Percentiles rank a stretch among this genome's conserved stretches.
Conservation (phyloP, 1,140 invertebrate genomes). For the Neodiprion virginianus region DNA sequence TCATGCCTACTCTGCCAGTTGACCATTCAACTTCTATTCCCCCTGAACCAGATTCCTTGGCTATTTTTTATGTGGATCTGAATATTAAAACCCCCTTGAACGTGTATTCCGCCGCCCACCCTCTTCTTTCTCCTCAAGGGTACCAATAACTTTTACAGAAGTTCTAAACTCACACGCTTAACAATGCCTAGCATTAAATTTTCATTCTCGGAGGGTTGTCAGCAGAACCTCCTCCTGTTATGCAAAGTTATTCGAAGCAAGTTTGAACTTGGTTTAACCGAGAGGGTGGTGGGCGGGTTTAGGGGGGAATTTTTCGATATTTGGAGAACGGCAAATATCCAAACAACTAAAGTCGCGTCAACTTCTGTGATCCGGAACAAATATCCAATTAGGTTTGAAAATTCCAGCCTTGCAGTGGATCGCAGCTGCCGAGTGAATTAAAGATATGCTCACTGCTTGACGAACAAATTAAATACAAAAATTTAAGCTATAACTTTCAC, state of each 20-base stretch:
- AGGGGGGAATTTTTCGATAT: neutral
- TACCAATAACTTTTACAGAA: neutral
- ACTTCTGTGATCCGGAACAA: neutral
- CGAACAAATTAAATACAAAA: neutral
- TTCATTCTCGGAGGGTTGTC: neutral
- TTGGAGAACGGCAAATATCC: neutral
- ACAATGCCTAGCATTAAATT: conserved; percentile 2
- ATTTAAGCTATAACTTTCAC: neutral
- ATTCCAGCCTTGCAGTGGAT: neutral
- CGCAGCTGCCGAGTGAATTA: neutral
- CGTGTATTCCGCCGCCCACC: no score
- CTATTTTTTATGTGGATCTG: no score
- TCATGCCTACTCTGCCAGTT: no score
- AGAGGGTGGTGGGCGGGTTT: neutral
- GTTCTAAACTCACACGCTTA: neutral
- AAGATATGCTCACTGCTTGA: neutral
- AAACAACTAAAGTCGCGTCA: neutral
- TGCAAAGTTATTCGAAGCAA: neutral
- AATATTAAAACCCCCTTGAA: no score
- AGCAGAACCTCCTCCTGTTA: neutral
- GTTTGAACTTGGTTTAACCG: neutral
- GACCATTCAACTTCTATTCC: no score
- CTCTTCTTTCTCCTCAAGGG: neutral
- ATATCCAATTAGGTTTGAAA: neutral
- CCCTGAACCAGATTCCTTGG: no score